Evolutionary conservation across 1,140 invertebrate genomes (phyloP), one percentile per base, ranked within the genome.

Genomic region (Magallana ariakensis): DNA sequence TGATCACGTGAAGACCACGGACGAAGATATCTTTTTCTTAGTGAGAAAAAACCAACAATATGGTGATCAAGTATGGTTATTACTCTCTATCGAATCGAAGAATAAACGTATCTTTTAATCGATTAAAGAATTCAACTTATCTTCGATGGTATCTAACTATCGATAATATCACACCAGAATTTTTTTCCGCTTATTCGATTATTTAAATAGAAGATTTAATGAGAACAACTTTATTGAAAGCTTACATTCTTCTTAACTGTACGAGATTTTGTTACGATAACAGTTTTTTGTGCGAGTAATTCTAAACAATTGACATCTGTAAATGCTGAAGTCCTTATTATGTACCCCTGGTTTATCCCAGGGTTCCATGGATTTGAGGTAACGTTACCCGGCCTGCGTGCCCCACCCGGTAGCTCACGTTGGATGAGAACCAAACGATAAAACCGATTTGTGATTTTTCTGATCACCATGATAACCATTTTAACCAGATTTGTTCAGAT

Each of bases 391-490:
- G 66, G 66, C 66, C 66, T 75, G 66, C 66, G 66, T 75, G 66
- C 66, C 66, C 66, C 66, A 1, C 66, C 66, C 66, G 66, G 66
- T 13, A 26, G 66, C 66, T 75, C 10, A 26, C 15, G 22, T 75
- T 26, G 66, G 66, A 75, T 75, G 66, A 26, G 66, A 75, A 75
- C 22, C 19, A 11, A 75, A 19, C 66, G 66, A 75, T 75, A 75
- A 75, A 75, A 75, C 33, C 33, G 66, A 75, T 75, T 75, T 19
- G 66, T 75, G 66, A 75, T 75, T 75, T 46, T 75, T 75, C 22
- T 75, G 66, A 75, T 75, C 66, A 75, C 66, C 66, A 75, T 75
- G 66, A 75, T 75, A 75, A 75, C 66, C 66, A 75, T 26, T 75
- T 75, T 75, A 75, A 22, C 33, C 66, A 75, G 66, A 75, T 75